phyloP scores from a whole-genome alignment of 1,140 invertebrate species.

The Planococcus citri region DNA sequence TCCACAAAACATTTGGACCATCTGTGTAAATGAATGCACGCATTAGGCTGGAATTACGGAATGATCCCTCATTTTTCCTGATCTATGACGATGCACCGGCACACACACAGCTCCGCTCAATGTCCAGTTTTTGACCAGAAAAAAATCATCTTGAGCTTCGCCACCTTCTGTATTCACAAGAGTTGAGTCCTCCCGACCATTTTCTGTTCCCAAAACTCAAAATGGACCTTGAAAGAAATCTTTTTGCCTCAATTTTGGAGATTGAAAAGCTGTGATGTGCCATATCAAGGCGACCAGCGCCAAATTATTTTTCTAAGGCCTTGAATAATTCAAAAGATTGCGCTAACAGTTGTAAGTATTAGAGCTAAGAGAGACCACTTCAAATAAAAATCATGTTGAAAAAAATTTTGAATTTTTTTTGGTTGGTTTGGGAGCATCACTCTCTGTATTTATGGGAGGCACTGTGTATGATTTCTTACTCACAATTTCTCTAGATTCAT shows the following conservation, averaged over 20 bases:
- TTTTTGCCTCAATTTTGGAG: constrained; percentile 10
- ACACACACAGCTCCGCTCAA: constrained; percentile 26
- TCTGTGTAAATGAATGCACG: not conserved
- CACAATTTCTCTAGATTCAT: no score
- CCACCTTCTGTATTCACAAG: constrained; percentile 29
- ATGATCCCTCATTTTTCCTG: not conserved
- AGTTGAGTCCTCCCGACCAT: constrained; percentile 28
- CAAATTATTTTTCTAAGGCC: not conserved
- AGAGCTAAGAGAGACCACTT: not conserved
- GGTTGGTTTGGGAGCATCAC: not conserved
- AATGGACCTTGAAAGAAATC: constrained; percentile 21
- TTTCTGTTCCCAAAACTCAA: constrained; percentile 27
- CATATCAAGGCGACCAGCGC: not conserved
- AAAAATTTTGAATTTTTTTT: constrained; percentile 15
- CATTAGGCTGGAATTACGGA: not conserved
- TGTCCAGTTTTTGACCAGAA: constrained; percentile 28
- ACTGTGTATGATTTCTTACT: no score
- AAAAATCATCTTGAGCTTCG: constrained; percentile 28
- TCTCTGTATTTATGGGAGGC: constrained; percentile 16
- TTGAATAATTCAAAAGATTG: not conserved
- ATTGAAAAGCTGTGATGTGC: not conserved
- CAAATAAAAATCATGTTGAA: constrained; percentile 19
- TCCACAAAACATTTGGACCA: constrained; percentile 21
- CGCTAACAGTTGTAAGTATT: not conserved
- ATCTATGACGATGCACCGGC: constrained; percentile 31